phyloP scores from a whole-genome alignment of 2,797 vertebrate species.

The Arctocebus calabarensis region DNA sequence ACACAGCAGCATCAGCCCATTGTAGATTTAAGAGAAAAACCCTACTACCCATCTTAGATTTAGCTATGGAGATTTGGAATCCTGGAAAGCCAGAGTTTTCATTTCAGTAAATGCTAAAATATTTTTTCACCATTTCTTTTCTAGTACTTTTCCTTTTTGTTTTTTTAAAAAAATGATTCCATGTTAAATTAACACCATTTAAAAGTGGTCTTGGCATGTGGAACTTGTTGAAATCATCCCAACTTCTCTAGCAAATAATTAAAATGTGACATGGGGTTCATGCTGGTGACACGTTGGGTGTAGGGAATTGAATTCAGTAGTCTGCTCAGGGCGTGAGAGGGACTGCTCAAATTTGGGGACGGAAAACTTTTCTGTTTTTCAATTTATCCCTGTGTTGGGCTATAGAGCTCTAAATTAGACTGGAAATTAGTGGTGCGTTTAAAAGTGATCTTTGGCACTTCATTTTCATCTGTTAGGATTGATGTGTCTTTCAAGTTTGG shows the following conservation, averaged over 20 bases:
- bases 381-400: not conserved
- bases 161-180: not conserved
- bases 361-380: not conserved
- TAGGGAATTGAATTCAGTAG: not conserved
- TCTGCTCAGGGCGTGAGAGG: not conserved
- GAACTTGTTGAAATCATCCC: not conserved
- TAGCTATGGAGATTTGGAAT: not conserved
- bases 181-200: constrained; percentile 25
- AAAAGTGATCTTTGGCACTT: constrained; percentile 6
- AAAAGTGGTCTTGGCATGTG: not conserved
- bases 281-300: not conserved
- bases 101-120: not conserved
- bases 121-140: constrained; percentile 25
- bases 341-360: not conserved
- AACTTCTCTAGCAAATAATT: constrained; percentile 31
- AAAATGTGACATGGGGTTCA: not conserved
- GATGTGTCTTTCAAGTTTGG: constrained; percentile 40
- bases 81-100: not conserved
- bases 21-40: not conserved
- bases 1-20: not conserved
- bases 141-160: not conserved
- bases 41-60: not conserved
- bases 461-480: constrained; percentile 58
- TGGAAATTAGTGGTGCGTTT: constrained; percentile 42
- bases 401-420: not conserved